These are phyloP conservation scores for Pegoplata infirma DNA, from an alignment of 2,888 invertebrate species.

Conservation along the genomic window DNA sequence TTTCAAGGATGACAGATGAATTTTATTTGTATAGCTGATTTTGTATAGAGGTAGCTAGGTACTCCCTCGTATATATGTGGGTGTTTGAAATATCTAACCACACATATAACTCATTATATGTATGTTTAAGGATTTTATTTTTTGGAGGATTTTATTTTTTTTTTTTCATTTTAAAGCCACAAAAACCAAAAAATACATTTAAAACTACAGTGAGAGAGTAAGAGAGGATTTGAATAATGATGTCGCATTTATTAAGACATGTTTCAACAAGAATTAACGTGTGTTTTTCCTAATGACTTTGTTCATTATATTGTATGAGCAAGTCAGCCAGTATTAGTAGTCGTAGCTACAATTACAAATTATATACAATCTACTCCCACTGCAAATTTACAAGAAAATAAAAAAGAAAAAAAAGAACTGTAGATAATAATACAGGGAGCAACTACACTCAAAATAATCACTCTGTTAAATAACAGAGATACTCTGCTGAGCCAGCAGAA, in stretches of 20 bases:
- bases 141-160: neutral
- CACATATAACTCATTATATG: conserved; percentile 36
- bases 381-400: no score
- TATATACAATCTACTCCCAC: neutral
- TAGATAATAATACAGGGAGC: no score
- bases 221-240: conserved; percentile 58
- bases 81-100: neutral
- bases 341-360: neutral
- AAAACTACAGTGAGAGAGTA: no score
- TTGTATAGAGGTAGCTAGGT: conserved; percentile 2
- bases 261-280: conserved; percentile 57
- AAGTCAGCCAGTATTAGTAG: no score
- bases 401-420: neutral
- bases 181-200: neutral
- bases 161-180: no score
- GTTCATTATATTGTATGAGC: neutral
- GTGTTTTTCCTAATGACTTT: conserved; percentile 52
- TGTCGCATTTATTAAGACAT: conserved; percentile 57
- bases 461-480: no score
- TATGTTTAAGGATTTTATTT: conserved; percentile 1
- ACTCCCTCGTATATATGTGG: neutral
- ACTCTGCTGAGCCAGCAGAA: no score
- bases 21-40: conserved; percentile 38
- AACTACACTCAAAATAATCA: no score
- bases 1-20: conserved; percentile 17